A percentile compares a stretch with the other conserved stretches of the same genome.
Conservation (phyloP, 2,888 invertebrate genomes). For the Autographa gamma region DNA sequence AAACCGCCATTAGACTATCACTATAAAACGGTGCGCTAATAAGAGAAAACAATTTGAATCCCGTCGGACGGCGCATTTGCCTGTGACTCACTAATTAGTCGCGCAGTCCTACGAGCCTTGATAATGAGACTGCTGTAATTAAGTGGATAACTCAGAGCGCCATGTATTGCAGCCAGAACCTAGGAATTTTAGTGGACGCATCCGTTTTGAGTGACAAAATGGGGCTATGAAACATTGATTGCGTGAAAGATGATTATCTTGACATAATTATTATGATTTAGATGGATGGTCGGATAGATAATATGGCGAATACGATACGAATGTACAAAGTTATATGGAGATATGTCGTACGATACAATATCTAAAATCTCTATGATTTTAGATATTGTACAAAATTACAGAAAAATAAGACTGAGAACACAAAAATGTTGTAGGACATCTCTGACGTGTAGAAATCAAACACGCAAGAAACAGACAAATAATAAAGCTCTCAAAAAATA, state of each 20-base stretch:
- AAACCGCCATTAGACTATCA: background rate
- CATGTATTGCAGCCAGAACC: conserved; percentile 14
- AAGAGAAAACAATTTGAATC: conserved; percentile 47
- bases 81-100: conserved; percentile 45
- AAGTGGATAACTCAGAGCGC: conserved; percentile 48
- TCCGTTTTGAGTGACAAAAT: conserved; percentile 19
- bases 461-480: background rate
- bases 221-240: conserved; percentile 9
- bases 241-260: background rate
- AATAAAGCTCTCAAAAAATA: background rate
- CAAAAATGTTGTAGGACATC: background rate
- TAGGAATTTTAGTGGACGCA: conserved; percentile 21
- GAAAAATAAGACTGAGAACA: no score
- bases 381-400: no score
- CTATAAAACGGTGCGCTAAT: conserved; percentile 22
- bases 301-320: no score
- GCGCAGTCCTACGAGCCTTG: conserved; percentile 47
- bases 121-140: conserved; percentile 54
- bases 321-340: no score
- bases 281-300: no score
- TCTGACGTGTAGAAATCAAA: background rate
- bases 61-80: conserved; percentile 20
- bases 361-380: no score
- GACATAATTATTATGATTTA: background rate
- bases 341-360: no score